Percentiles rank a stretch among this genome's conserved stretches.
Evolutionary conservation across 1,140 invertebrate genomes (phyloP).

Genomic region (Drosophila santomea): DNA sequence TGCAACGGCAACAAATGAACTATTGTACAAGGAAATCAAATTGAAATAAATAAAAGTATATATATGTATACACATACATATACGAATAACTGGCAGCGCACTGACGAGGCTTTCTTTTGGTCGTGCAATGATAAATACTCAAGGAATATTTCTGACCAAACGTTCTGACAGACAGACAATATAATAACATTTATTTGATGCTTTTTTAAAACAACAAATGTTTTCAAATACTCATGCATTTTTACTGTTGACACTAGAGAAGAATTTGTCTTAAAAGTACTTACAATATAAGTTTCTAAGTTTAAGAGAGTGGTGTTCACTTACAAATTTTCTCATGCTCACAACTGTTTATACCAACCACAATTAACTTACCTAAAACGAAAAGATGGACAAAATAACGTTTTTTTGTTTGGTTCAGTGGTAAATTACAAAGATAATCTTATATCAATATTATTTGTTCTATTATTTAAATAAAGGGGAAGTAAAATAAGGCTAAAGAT

Average conservation of each 20-base stretch:
- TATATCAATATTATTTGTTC: slow-evolving; percentile 27
- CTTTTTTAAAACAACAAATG: slow-evolving; percentile 37
- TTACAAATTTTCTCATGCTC: slow-evolving; percentile 76
- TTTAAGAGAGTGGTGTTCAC: slow-evolving; percentile 35
- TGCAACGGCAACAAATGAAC: slow-evolving; percentile 50
- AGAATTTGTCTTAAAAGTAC: too few species aligned
- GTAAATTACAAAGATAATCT: slow-evolving; percentile 27
- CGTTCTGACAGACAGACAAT: not conserved
- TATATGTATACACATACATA: slow-evolving; percentile 6
- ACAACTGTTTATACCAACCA: slow-evolving; percentile 50
- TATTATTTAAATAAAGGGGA: not conserved
- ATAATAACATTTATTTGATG: slow-evolving; percentile 34
- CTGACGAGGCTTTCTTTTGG: slow-evolving; percentile 16
- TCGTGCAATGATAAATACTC: slow-evolving; percentile 65
- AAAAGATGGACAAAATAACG: slow-evolving; percentile 40
- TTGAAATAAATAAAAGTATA: slow-evolving; percentile 58
- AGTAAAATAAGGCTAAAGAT: not conserved
- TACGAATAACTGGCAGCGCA: slow-evolving; percentile 35
- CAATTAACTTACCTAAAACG: slow-evolving; percentile 77
- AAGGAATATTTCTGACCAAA: slow-evolving; percentile 38
- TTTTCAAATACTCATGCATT: slow-evolving; percentile 34
- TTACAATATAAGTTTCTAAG: too few species aligned
- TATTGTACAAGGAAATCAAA: slow-evolving; percentile 23
- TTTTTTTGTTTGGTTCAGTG: slow-evolving; percentile 13
- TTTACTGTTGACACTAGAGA: slow-evolving; percentile 32